Evolutionary conservation across 2,113 vertebrate genomes (phyloP), one percentile per base, ranked within the genome.

Genomic region (Ivindomyrus marchei): DNA sequence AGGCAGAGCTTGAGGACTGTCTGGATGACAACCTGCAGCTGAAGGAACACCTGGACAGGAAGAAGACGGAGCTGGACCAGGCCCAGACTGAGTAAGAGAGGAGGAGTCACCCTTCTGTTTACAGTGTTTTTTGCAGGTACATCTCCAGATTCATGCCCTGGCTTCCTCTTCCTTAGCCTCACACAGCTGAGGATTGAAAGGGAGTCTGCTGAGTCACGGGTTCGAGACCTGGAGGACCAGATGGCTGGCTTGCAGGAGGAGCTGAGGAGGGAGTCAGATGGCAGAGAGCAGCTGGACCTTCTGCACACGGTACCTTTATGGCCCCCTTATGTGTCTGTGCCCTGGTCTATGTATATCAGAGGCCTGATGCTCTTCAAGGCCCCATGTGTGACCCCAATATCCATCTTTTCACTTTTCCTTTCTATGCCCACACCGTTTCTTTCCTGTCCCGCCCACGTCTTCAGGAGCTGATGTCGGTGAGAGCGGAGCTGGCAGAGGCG

Each of bases 21-120:
- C 92, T 95, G 56, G 97, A 97, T 77, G 97, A 98, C 92, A 97
- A 96, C 39, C 91, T 93, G 66, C 95, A 93, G 0, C 95, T 99
- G 89, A 94, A 92, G 90, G 95, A 95, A 46, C 94, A 95, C 62
- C 95, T 98, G 93, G 96, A 96, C 90, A 93, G 94, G 92, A 97
- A 94, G 90, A 95, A 91, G 80, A 96, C 91, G 15, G 97, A 98
- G 90, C 94, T 97, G 89, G 96, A 97, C 92, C 95, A 96, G 80
- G 95, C 95, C 9, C 90, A 94, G 39, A 95, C 95, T 31, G 98
- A 98, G 98, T 99, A 94, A 96, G 97, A 62, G 24, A 52, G 19
- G 42, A 47, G 42, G 27, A 4, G 39, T 1, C 3, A 3, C n/a
- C 83, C 10, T 42, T 24, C 50, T 15, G 74, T 45, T 3, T 24